Evolutionary conservation across 2,888 invertebrate species (phyloP).

Genomic region (Ametastegia equiseti): DNA sequence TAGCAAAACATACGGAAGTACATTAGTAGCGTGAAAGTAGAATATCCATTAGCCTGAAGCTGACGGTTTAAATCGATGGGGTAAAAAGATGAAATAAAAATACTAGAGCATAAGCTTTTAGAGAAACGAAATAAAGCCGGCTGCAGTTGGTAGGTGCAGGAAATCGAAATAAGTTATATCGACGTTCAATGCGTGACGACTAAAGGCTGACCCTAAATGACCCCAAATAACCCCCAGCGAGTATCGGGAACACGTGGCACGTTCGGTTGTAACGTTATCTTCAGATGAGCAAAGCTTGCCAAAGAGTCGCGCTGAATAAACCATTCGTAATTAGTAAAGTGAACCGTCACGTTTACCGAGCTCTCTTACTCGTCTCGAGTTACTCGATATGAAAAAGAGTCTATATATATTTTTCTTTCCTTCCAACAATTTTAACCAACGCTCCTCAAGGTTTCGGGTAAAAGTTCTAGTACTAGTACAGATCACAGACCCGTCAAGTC

Average conservation of each 20-base stretch:
- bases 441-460: not conserved
- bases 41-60: not conserved
- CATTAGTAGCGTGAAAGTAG: not conserved
- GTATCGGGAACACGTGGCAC: constrained; percentile 39
- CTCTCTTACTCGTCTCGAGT: constrained; percentile 28
- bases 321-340: constrained; percentile 9
- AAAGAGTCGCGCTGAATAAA: constrained; percentile 21
- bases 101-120: no score
- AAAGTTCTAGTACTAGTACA: not conserved
- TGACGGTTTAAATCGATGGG: constrained; percentile 5
- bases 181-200: not conserved
- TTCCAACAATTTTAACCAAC: not conserved
- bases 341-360: constrained; percentile 1
- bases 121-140: constrained; percentile 14
- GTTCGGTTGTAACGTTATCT: constrained; percentile 36
- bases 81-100: constrained; percentile 18
- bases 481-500: not conserved
- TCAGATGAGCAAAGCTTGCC: not conserved
- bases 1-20: not conserved
- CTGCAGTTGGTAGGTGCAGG: not conserved
- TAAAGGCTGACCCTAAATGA: constrained; percentile 20
- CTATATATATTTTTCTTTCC: no score
- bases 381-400: constrained; percentile 1
- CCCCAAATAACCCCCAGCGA: constrained; percentile 40
- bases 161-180: constrained; percentile 9